A percentile compares a stretch with the other conserved stretches of the same genome.
Evolutionary conservation across 2,113 vertebrate genomes (phyloP).

Genomic region (Stigmatopora nigra): DNA sequence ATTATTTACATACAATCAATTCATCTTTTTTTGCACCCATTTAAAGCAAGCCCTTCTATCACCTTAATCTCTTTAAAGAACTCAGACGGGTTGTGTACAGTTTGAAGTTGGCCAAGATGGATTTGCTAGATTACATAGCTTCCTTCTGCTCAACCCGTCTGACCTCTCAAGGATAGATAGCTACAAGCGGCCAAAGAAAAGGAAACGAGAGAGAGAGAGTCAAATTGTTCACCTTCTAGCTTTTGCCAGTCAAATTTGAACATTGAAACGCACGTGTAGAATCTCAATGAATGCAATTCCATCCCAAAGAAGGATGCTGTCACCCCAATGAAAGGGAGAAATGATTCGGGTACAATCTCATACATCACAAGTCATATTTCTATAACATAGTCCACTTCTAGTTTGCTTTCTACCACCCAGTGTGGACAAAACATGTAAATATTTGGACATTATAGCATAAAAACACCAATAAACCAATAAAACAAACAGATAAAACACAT

Average conservation of each 20-base stretch:
- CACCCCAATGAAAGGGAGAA: slow-evolving; percentile 5
- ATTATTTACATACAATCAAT: slow-evolving; percentile 4
- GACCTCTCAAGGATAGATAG: slow-evolving; percentile 7
- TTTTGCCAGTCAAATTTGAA: slow-evolving; percentile 6
- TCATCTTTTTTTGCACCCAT: background rate
- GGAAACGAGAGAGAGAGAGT: background rate
- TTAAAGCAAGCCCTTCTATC: background rate
- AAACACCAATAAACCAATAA: background rate
- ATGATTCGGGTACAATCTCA: slow-evolving; percentile 1
- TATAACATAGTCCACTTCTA: background rate
- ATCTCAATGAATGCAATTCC: slow-evolving; percentile 8
- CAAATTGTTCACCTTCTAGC: background rate
- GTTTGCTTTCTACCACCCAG: background rate
- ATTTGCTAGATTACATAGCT: slow-evolving; percentile 4
- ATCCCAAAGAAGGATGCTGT: slow-evolving; percentile 4
- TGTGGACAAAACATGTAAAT: slow-evolving; percentile 1
- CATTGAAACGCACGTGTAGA: background rate
- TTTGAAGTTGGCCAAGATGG: slow-evolving; percentile 6
- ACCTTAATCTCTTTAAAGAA: slow-evolving; percentile 9
- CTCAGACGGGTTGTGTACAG: slow-evolving; percentile 7
- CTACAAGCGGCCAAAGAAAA: background rate
- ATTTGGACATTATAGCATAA: background rate
- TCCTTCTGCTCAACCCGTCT: slow-evolving; percentile 6
- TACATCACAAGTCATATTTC: background rate
- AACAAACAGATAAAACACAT: background rate